phyloP scores from a whole-genome alignment of 37 sponge, comb jelly and placozoan species.

The Aplysina aerophoba region DNA sequence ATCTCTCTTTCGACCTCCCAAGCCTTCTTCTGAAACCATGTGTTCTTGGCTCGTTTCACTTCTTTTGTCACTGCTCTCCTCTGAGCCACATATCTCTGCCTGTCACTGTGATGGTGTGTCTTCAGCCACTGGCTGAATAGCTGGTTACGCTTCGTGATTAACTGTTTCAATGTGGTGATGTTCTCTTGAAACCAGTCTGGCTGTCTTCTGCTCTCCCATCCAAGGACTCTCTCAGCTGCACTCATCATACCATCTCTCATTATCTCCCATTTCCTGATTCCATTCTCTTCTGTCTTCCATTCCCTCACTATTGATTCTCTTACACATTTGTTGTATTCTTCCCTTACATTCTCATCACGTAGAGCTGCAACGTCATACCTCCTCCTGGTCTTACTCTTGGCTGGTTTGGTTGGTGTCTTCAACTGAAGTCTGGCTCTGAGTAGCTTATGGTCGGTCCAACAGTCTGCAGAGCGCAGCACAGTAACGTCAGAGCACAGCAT shows the following conservation, averaged over 20 bases:
- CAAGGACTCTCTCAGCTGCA: constrained; percentile 37
- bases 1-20: not conserved
- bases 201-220: constrained; percentile 29
- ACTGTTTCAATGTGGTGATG: constrained; percentile 6
- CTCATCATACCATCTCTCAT: constrained; percentile 26
- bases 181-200: constrained; percentile 46
- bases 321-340: not conserved
- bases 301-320: constrained; percentile 9
- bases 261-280: constrained; percentile 36
- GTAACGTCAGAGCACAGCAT: constrained; percentile 21
- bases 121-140: constrained; percentile 36
- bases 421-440: no score
- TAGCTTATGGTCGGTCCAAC: constrained; percentile 49
- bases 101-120: not conserved
- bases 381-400: no score
- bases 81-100: constrained; percentile 44
- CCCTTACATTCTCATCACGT: no score
- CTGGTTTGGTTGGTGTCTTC: no score
- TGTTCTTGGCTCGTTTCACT: not conserved
- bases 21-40: constrained; percentile 1
- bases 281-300: constrained; percentile 23
- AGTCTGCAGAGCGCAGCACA: constrained; percentile 30
- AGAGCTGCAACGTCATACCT: no score
- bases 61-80: constrained; percentile 33
- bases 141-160: constrained; percentile 28